Evolutionary conservation across 2,888 invertebrate genomes (phyloP), one percentile per base, ranked within the genome.

Genomic region (Eretmocerus hayati): DNA sequence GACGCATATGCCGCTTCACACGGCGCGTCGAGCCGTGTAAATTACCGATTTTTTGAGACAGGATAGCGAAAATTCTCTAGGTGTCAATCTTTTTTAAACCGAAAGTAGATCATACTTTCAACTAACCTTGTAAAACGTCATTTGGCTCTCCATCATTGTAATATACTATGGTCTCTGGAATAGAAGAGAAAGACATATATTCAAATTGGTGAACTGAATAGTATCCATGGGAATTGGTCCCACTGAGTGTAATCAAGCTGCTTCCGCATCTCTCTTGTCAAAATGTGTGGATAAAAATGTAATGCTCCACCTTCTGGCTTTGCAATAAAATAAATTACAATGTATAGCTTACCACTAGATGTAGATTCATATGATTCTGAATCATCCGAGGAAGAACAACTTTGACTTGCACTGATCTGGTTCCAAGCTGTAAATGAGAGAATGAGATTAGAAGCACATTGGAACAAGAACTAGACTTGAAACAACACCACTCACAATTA

Each of bases 101-200:
- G 8, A 36, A 16, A 31, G 36, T 15, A 11, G 22, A 23, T 35
- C 19, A 16, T 20, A 22, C 11, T 19, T 6, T 19, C 35, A 22
- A 36, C 13, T 22, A 42, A 74, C 75, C 74, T 61, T 80, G 79
- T 42, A 88, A 75, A 21, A 77, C 75, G 31, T 82, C 77, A 65
- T 83, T 84, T 9, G 85, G 84, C 48, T 81, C 83, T 31, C 78
- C 77, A 60, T 87, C 87, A 59, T 86, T 83, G 71, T 86, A 88
- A 72, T 83, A 87, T 31, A 83, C 73, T 63, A 72, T 76, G 30
- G 75, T 70, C 31, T 74, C 73, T 22, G 75, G 33, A 56, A 51
- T 19, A 19, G n/a, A n/a, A n/a, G n/a, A n/a, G n/a, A n/a, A n/a
- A n/a, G n/a, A n/a, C n/a, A n/a, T n/a, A n/a, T n/a, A n/a, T n/a